These are phyloP conservation scores for Drosophila carrolli DNA, from an alignment of 1,140 invertebrate species.

Conservation along the genomic window DNA sequence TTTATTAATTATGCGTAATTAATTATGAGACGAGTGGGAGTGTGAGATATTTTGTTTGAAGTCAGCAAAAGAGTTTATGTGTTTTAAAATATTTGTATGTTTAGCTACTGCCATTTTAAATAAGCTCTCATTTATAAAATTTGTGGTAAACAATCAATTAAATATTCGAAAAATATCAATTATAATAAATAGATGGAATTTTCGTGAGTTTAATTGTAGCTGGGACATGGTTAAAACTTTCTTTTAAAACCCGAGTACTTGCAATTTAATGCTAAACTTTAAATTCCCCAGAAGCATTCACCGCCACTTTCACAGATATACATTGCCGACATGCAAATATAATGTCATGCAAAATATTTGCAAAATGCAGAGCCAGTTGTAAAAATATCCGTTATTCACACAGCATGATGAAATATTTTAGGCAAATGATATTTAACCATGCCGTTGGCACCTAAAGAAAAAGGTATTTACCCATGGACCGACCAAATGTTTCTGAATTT, in stretches of 20 bases:
- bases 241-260: not conserved
- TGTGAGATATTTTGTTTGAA: not conserved
- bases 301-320: constrained; percentile 3
- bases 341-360: constrained; percentile 1
- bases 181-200: too few species aligned
- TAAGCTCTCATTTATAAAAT: too few species aligned
- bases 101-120: too few species aligned
- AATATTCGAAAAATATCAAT: too few species aligned
- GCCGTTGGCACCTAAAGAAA: constrained; percentile 55
- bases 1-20: constrained; percentile 72
- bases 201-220: too few species aligned
- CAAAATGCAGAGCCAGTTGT: constrained; percentile 13
- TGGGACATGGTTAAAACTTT: not conserved
- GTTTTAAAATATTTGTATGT: too few species aligned
- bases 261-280: constrained; percentile 29
- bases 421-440: constrained; percentile 64
- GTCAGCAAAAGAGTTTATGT: not conserved
- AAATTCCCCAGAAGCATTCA: not conserved
- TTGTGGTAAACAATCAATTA: too few species aligned
- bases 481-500: constrained; percentile 22
- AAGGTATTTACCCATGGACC: constrained; percentile 11
- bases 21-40: constrained; percentile 33
- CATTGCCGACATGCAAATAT: constrained; percentile 5
- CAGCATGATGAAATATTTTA: constrained; percentile 48
- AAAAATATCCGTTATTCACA: constrained; percentile 37